Conservation (phyloP, 2,888 invertebrate species). For the Peribatodes rhomboidaria region DNA sequence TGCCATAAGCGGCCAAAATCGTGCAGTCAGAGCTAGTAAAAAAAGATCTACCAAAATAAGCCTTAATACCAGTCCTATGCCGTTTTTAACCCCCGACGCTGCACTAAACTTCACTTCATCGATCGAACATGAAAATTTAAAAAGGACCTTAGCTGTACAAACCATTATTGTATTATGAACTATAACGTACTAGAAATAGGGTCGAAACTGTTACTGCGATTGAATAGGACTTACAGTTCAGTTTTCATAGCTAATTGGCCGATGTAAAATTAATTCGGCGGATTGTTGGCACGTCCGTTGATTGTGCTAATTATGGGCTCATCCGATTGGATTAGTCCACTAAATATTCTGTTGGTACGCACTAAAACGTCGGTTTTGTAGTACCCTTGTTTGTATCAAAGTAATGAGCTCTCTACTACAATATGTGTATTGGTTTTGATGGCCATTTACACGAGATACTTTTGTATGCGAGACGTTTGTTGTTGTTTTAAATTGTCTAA, state of each 20-base stretch:
- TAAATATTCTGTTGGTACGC: slow-evolving; percentile 27
- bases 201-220: not conserved
- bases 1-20: too few species aligned
- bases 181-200: not conserved
- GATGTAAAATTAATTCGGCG: slow-evolving; percentile 40
- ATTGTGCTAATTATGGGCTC: slow-evolving; percentile 32
- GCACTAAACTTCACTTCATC: not conserved
- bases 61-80: too few species aligned
- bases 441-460: too few species aligned
- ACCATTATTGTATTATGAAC: not conserved
- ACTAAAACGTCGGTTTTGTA: slow-evolving; percentile 4
- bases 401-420: not conserved
- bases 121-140: not conserved
- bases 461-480: too few species aligned
- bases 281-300: slow-evolving; percentile 31
- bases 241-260: not conserved
- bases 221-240: not conserved
- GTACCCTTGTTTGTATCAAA: not conserved
- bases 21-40: too few species aligned
- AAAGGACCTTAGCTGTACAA: not conserved
- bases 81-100: too few species aligned
- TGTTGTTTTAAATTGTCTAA: too few species aligned
- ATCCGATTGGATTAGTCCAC: slow-evolving; percentile 26
- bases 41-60: too few species aligned
- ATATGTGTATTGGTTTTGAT: too few species aligned